Evolutionary conservation across 2,888 invertebrate genomes (phyloP).

Genomic region (Blera fallax): DNA sequence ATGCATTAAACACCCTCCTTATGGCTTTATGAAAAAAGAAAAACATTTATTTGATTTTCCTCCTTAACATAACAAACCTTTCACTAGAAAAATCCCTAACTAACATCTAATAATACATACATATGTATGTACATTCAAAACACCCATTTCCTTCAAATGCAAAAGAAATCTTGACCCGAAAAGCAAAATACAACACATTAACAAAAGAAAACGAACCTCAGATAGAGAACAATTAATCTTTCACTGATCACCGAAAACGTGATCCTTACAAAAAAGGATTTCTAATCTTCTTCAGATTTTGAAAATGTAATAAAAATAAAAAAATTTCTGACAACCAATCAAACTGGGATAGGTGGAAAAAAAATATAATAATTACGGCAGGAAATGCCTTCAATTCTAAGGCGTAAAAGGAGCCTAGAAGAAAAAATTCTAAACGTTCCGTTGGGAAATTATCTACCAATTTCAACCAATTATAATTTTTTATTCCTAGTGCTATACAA

Average conservation of each 20-base stretch:
- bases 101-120: background rate
- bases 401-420: background rate
- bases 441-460: slow-evolving; percentile 22
- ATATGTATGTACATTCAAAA: too few relatives aligned
- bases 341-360: background rate
- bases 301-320: background rate
- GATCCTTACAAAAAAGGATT: slow-evolving; percentile 2
- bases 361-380: background rate
- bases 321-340: background rate
- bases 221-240: slow-evolving; percentile 4
- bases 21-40: background rate
- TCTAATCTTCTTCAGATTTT: background rate
- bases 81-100: slow-evolving; percentile 11
- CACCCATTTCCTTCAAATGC: background rate
- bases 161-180: background rate
- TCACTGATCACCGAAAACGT: slow-evolving; percentile 2
- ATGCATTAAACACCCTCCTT: slow-evolving; percentile 12
- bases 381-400: background rate
- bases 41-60: background rate
- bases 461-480: slow-evolving; percentile 25
- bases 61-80: slow-evolving; percentile 33
- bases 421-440: background rate
- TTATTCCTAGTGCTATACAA: background rate
- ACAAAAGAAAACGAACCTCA: slow-evolving; percentile 3
- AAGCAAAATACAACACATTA: background rate